Percentiles rank a stretch among this genome's conserved stretches.
These are phyloP conservation scores for Gnatocerus cornutus DNA, from an alignment of 2,888 invertebrate species.

Conservation along the genomic window DNA sequence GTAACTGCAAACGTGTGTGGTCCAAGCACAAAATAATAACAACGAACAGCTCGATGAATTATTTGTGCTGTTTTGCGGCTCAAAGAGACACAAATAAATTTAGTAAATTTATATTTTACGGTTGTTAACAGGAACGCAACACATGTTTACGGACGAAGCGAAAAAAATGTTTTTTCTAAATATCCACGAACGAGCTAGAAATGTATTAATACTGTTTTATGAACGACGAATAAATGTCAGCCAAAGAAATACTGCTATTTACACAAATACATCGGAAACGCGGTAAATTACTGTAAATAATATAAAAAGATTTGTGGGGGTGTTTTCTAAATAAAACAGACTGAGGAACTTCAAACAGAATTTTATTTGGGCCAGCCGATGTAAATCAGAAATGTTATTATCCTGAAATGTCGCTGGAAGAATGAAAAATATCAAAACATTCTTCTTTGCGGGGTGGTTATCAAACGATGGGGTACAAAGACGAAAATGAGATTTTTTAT, in stretches of 20 bases:
- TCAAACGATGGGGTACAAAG: not conserved
- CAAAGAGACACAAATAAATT: conserved; percentile 52
- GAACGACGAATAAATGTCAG: conserved; percentile 48
- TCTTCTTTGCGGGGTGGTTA: not conserved
- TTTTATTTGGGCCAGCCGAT: conserved; percentile 16
- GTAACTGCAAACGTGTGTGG: conserved; percentile 53
- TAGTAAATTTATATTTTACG: conserved; percentile 45
- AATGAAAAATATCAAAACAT: not conserved
- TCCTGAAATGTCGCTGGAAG: not conserved
- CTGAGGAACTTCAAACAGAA: conserved; percentile 29
- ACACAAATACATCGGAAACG: conserved; percentile 45
- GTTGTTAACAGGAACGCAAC: conserved; percentile 48
- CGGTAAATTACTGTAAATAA: conserved; percentile 47
- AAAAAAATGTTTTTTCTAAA: conserved; percentile 45
- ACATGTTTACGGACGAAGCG: conserved; percentile 35
- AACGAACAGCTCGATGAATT: conserved; percentile 44
- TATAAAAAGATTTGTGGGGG: conserved; percentile 42
- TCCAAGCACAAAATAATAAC: conserved; percentile 54
- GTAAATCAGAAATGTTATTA: conserved; percentile 1
- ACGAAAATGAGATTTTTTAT: not conserved
- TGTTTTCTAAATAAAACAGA: conserved; percentile 34
- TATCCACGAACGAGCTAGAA: conserved; percentile 41
- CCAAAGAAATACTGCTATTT: conserved; percentile 47
- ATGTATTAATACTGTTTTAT: conserved; percentile 47
- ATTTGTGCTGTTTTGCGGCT: conserved; percentile 42